Conservation (phyloP, 2,113 vertebrate genomes). For the Promerops cafer region DNA sequence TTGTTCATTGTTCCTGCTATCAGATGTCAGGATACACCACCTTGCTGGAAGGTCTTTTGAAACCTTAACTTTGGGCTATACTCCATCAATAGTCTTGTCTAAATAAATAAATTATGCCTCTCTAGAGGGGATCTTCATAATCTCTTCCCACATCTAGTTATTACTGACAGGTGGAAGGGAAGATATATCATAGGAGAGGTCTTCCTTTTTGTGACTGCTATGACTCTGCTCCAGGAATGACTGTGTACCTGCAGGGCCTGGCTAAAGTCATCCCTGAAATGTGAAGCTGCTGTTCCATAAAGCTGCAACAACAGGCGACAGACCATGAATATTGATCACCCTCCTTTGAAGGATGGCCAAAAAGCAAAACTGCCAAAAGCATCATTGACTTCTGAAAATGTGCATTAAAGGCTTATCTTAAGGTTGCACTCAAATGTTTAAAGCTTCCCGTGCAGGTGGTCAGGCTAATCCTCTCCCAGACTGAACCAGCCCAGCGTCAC, state of each 20-base stretch:
- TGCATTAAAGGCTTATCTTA: neutral
- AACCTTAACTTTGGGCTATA: neutral
- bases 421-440: neutral
- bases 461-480: neutral
- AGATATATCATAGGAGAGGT: neutral
- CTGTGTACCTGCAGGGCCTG: neutral
- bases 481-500: neutral
- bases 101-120: neutral
- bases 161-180: neutral
- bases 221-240: neutral
- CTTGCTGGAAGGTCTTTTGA: neutral
- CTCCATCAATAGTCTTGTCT: neutral
- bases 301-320: neutral
- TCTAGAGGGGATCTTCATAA: neutral
- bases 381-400: rapidly evolving
- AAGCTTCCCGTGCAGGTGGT: neutral
- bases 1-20: neutral
- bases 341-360: neutral
- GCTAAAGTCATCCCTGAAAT: neutral
- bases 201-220: neutral
- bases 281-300: neutral
- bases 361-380: neutral
- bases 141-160: neutral
- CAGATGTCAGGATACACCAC: neutral
- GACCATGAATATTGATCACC: neutral